Evolutionary conservation across 2,113 vertebrate species (phyloP).

Genomic region (Corythornis cristatus): DNA sequence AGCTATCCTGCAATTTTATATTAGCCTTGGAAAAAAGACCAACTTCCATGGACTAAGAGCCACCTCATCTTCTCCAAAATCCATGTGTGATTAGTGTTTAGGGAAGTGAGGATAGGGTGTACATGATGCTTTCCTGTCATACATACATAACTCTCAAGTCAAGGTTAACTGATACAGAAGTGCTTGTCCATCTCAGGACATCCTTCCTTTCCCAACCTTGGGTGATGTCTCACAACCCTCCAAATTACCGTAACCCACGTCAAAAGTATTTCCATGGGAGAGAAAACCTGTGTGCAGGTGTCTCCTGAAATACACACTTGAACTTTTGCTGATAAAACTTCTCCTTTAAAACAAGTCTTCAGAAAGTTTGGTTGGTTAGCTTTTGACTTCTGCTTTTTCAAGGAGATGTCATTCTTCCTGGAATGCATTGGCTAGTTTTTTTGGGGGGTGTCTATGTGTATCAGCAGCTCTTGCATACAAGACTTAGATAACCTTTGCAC

Average conservation of each 20-base stretch:
- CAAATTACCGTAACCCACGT: neutral
- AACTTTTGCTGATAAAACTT: neutral
- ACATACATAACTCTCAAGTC: neutral
- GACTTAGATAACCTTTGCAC: neutral
- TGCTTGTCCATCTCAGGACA: neutral
- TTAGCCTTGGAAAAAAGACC: neutral
- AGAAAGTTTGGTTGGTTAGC: neutral
- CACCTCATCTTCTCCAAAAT: neutral
- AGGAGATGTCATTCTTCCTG: neutral
- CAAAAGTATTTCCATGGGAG: neutral
- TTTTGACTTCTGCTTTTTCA: neutral
- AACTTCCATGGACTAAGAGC: neutral
- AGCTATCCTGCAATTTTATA: neutral
- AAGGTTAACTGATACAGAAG: neutral
- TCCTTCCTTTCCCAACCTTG: neutral
- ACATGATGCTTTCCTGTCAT: neutral
- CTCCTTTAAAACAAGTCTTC: neutral
- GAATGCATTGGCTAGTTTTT: neutral
- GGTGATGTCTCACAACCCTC: neutral
- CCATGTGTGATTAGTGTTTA: accelerated
- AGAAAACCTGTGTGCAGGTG: neutral
- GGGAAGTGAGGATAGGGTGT: neutral
- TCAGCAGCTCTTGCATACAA: neutral
- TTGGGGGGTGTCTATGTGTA: neutral
- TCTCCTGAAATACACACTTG: neutral